These are phyloP conservation scores for Cryptoblepharus egeriae DNA, from an alignment of 2,797 vertebrate genomes.

Conservation along the genomic window DNA sequence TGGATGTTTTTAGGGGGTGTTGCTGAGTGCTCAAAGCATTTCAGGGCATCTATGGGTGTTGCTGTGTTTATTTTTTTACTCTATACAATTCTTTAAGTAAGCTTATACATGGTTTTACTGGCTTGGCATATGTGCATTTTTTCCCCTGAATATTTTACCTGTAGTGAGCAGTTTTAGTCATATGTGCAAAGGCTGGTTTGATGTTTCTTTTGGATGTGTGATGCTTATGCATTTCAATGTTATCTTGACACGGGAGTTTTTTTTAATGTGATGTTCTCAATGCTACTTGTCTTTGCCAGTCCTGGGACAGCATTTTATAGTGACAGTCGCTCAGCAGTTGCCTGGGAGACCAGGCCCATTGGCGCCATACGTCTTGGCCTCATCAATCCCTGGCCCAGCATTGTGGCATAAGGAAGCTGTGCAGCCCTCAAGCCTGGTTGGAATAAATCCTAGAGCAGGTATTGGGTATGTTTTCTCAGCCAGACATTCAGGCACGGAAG, in stretches of 20 bases:
- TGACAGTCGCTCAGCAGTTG: slow-evolving; percentile 31
- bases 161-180: too few species aligned
- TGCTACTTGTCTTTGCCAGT: slow-evolving; percentile 23
- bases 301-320: slow-evolving; percentile 22
- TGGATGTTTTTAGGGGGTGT: background rate
- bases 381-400: slow-evolving; percentile 20
- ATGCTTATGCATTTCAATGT: background rate
- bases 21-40: background rate
- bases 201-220: background rate
- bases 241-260: background rate
- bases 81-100: background rate
- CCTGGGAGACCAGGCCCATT: slow-evolving; percentile 31
- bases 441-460: background rate
- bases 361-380: slow-evolving; percentile 32
- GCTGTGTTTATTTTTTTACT: background rate
- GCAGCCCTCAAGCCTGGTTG: slow-evolving; percentile 17
- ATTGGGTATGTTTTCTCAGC: background rate
- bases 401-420: slow-evolving; percentile 23
- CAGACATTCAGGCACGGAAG: background rate
- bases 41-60: background rate
- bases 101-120: background rate
- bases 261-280: background rate
- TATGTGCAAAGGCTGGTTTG: background rate
- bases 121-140: background rate
- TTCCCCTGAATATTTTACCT: background rate